Evolutionary conservation across 2,113 vertebrate genomes (phyloP), one percentile per base, ranked within the genome.

Genomic region (Scartelaos histophorus): DNA sequence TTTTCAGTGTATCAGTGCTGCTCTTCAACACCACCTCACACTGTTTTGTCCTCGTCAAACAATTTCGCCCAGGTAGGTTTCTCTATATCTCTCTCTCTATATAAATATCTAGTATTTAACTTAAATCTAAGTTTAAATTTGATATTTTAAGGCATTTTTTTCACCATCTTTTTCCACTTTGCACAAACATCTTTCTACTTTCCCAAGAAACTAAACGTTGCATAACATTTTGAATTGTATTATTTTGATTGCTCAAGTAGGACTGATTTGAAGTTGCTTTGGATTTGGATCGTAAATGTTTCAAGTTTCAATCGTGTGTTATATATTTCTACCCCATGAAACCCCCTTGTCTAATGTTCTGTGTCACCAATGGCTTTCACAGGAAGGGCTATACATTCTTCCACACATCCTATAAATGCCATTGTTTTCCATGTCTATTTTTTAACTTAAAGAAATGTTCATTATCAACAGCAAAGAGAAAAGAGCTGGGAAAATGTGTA

Each of bases 41-140:
- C 85, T 96, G 95, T 93, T 97, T 97, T 90, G 87, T 97, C 90
- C 87, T 97, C 70, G 95, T 97, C 92, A 97, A 96, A 92, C 96
- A 97, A 92, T 97, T 97, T 88, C 96, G 96, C 82, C 96, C 96
- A 94, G 96, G 96, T 96, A 93, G 79, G 56, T 58, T 67, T 71
- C 15, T 54, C 22, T 49, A 15, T 54, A n/a, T 45, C 1, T 58
- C 66, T 71, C 15, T 60, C 22, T 49, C 9, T 54, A n/a, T 45
- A 2, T 34, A 16, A 43, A n/a, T 64, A 15, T 21, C 21, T 51
- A 17, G n/a, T 51, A 17, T 19, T 51, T 7, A 54, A 21, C 7
- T 9, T 53, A n/a, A 53, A 53, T n/a, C 51, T 9, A 54, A 54
- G 11, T 10, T n/a, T 29, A 29, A 21, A 2, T 2, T 54, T 3